Evolutionary conservation across 2,888 invertebrate genomes (phyloP).

Genomic region (Melinaea menophilus): DNA sequence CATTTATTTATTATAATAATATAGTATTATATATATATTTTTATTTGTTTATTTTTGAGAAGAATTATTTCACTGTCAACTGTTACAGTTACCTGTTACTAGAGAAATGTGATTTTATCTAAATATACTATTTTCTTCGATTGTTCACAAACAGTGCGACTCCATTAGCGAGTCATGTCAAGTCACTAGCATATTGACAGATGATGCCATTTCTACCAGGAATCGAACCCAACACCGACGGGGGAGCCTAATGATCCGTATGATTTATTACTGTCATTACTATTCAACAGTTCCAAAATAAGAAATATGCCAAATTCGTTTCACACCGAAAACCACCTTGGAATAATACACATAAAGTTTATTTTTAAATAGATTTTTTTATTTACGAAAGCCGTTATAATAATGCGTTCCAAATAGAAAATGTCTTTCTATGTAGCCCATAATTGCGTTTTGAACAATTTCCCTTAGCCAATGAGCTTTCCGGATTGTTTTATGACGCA

Average conservation of each 20-base stretch:
- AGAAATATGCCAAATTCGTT: conserved; percentile 47
- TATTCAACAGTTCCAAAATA: conserved; percentile 47
- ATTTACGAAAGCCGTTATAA: conserved; percentile 33
- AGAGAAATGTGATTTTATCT: background rate
- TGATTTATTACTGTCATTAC: conserved; percentile 78
- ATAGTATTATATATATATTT: too few relatives aligned
- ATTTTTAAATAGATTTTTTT: conserved; percentile 8
- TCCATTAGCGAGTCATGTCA: conserved; percentile 75
- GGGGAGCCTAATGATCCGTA: conserved; percentile 76
- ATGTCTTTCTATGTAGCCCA: conserved; percentile 49
- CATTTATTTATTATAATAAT: too few relatives aligned
- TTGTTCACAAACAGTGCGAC: conserved; percentile 61
- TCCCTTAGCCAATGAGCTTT: conserved; percentile 48
- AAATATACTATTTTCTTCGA: conserved; percentile 34
- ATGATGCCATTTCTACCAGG: conserved; percentile 76
- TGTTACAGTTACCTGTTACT: too few relatives aligned
- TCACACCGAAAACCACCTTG: conserved; percentile 32
- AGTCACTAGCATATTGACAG: conserved; percentile 75
- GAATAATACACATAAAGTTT: background rate
- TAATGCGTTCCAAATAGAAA: conserved; percentile 33
- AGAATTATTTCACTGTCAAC: too few relatives aligned
- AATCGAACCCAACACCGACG: conserved; percentile 68
- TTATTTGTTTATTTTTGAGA: too few relatives aligned
- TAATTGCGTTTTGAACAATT: conserved; percentile 62
- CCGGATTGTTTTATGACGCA: conserved; percentile 19